Percentiles rank a stretch among this genome's conserved stretches.
Conservation (phyloP, 2,888 invertebrate species). For the Protula sp. region DNA sequence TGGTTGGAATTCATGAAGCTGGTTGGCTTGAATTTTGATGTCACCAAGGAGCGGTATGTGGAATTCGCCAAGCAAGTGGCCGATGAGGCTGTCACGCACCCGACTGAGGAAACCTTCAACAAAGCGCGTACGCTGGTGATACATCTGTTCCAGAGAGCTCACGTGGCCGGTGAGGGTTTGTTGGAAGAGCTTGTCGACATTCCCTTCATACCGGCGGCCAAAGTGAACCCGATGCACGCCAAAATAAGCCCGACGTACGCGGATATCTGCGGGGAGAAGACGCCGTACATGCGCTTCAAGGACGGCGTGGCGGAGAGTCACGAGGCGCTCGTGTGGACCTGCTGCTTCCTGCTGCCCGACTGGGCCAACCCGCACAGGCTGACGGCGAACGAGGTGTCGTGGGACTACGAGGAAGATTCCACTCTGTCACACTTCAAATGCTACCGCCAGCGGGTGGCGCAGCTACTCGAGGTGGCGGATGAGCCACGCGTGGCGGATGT, state of each 20-base stretch:
- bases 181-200: constrained; percentile 19
- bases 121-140: constrained; percentile 23
- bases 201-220: constrained; percentile 24
- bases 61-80: constrained; percentile 24
- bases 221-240: constrained; percentile 14
- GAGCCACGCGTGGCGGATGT: constrained; percentile 19
- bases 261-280: background rate
- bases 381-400: constrained; percentile 15
- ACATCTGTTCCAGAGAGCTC: constrained; percentile 22
- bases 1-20: constrained; percentile 27
- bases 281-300: constrained; percentile 22
- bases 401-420: constrained; percentile 1
- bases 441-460: constrained; percentile 14
- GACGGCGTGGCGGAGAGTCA: constrained; percentile 24
- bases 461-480: constrained; percentile 15
- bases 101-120: constrained; percentile 18
- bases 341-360: constrained; percentile 22
- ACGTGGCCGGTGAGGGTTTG: constrained; percentile 11
- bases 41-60: constrained; percentile 18
- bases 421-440: constrained; percentile 3
- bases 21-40: constrained; percentile 21
- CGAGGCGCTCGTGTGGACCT: constrained; percentile 25
- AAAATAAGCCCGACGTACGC: constrained; percentile 18
- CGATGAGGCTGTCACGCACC: constrained; percentile 13
- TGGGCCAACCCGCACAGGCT: constrained; percentile 29